Evolutionary conservation across 2,113 vertebrate genomes (phyloP).

Genomic region (Xiphophorus hellerii): DNA sequence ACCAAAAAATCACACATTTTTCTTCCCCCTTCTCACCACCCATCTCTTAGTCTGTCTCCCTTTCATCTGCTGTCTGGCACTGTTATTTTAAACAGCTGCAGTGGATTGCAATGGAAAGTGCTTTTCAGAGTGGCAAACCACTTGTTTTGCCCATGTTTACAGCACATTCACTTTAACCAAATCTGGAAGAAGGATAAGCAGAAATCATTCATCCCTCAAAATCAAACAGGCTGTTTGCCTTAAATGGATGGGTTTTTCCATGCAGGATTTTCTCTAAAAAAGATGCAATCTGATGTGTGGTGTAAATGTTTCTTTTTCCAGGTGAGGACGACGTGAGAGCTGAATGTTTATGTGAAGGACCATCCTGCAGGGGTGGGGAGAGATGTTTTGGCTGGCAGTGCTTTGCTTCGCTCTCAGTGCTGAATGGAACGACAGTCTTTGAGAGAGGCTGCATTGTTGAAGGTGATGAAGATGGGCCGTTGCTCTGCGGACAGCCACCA

Average conservation of each 20-base stretch:
- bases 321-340: conserved; percentile 78
- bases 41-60: conserved; percentile 58
- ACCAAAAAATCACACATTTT: conserved; percentile 42
- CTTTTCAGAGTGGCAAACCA: conserved; percentile 20
- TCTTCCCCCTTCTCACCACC: conserved; percentile 31
- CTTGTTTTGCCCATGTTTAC: conserved; percentile 9
- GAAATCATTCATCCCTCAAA: background rate
- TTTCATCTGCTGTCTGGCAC: conserved; percentile 64
- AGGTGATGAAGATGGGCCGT: conserved; percentile 81
- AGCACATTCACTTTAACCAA: background rate
- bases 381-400: conserved; percentile 90
- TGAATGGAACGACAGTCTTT: conserved; percentile 84
- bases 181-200: background rate
- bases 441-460: conserved; percentile 89
- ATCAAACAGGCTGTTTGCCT: background rate
- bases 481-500: conserved; percentile 83
- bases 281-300: conserved; percentile 1
- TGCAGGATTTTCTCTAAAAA: conserved; percentile 2
- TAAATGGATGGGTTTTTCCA: background rate
- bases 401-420: conserved; percentile 87
- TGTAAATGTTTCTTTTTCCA: conserved; percentile 48
- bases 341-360: conserved; percentile 91
- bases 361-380: conserved; percentile 81
- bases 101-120: conserved; percentile 48
- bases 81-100: conserved; percentile 69